Base-by-base conservation (phyloP, 2,888 invertebrate genomes). In the Lasioglossum marginatum region DNA sequence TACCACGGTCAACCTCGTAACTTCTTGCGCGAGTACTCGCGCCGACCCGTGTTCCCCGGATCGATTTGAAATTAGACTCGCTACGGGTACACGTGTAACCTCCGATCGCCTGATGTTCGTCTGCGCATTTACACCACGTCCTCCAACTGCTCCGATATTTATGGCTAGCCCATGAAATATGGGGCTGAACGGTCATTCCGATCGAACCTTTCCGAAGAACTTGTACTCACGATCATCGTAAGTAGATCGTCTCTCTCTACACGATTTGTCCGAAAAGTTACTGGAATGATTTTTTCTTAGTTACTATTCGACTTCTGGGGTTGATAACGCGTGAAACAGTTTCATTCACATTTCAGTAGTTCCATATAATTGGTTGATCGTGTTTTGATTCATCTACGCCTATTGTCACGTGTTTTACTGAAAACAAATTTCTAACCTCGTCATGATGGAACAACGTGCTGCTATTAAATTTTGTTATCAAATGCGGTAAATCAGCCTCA, bases 1-100 rank as follows among this genome's bases (percentile, higher is more conserved):
- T 79, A 79, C 79, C 70, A 43, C 71, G 43, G 81, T 57, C 76
- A 57, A 72, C 34, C 81, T 83, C 80, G 80, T 88, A 82, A 88
- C 77, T 88, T 77, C 82, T 82, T 57, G 57, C 45, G 76, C 66
- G 27, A 52, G 37, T 31, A 63, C 52, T 40, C 72, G 72, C 16
- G 72, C 52, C 40, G 57, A 63, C 19, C n/a, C 71, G 77, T 80
- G 83, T 70, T 70, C 60, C 8, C 31, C 31, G 34, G 71, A n/a
- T 63, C 83, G 78, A 70, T 63, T 83, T 40, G 34, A 52, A 77
- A 82, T 83, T 74, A 82, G 77, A 83, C 40, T 77, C 77, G 77
- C 82, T 70, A 48, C 37, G 16, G 4, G 31, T 68, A 77, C 83
- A 83, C 83, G 60, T 82, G 82, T 82, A 77, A 48, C 31, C 76